Evolutionary conservation across 92 coral and sea anemone genomes (phyloP).

Genomic region (Epizoanthus illoricatus): DNA sequence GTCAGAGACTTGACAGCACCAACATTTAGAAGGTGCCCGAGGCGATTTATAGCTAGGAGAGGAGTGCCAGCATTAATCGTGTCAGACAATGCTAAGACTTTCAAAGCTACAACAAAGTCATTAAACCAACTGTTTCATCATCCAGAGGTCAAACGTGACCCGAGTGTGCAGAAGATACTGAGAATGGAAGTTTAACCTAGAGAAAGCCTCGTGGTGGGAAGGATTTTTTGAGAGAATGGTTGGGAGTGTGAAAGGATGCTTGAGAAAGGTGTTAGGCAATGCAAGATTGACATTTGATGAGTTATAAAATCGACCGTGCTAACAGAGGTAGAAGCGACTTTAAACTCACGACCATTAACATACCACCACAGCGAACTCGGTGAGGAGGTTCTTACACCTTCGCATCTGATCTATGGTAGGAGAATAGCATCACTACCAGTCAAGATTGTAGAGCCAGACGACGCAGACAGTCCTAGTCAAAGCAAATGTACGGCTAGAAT

Average conservation of each 20-base stretch:
- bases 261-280: conserved; percentile 40
- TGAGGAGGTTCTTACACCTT: conserved; percentile 38
- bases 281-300: conserved; percentile 43
- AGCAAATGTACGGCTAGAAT: not conserved
- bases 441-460: not conserved
- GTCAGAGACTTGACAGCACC: conserved; percentile 27
- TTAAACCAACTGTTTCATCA: conserved; percentile 3
- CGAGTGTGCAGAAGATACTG: not conserved
- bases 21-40: conserved; percentile 35
- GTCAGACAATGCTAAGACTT: conserved; percentile 48
- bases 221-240: conserved; percentile 45
- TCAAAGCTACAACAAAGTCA: conserved; percentile 8
- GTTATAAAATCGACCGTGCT: conserved; percentile 21
- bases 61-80: conserved; percentile 37
- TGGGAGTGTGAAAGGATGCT: conserved; percentile 38
- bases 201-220: conserved; percentile 35
- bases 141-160: conserved; percentile 25
- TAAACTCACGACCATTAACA: conserved; percentile 41
- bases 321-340: conserved; percentile 39
- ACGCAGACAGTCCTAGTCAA: not conserved
- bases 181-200: conserved; percentile 26
- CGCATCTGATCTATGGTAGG: conserved; percentile 42
- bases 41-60: conserved; percentile 47
- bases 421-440: not conserved
- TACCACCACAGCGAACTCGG: conserved; percentile 32